A percentile compares a stretch with the other conserved stretches of the same genome.
Evolutionary conservation across 1,140 invertebrate species (phyloP).

Genomic region (Trissolcus basalis): DNA sequence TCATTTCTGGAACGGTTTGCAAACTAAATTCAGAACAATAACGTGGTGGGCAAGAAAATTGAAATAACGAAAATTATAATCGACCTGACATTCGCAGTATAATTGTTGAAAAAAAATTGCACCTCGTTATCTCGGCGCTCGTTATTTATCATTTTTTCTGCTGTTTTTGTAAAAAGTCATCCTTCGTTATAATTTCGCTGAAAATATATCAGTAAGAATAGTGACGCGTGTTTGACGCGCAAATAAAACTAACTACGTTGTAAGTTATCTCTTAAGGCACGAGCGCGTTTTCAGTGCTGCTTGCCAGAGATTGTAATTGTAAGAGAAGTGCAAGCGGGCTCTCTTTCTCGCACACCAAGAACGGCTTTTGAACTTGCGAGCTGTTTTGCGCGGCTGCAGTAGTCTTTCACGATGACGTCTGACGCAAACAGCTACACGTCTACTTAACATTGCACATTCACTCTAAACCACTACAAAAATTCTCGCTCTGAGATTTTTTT

Average conservation of each 20-base stretch:
- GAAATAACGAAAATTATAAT: no score
- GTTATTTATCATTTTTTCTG: constrained; percentile 5
- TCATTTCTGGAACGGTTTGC: no score
- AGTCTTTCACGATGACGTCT: constrained; percentile 33
- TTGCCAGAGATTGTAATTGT: constrained; percentile 28
- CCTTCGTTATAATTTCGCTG: constrained; percentile 4
- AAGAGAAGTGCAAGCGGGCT: constrained; percentile 27
- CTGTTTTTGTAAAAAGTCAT: neutral
- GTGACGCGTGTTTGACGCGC: constrained; percentile 29
- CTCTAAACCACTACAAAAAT: no score
- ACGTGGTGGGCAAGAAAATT: no score
- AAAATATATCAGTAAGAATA: constrained; percentile 27
- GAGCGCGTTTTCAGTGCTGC: constrained; percentile 26
- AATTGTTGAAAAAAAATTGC: constrained; percentile 1
- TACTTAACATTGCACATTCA: no score
- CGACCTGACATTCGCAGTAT: no score
- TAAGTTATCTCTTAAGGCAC: constrained; percentile 22
- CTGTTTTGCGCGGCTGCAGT: constrained; percentile 20
- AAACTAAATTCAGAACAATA: no score
- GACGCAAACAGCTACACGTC: constrained; percentile 27
- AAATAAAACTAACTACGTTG: constrained; percentile 41
- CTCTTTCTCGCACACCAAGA: constrained; percentile 11
- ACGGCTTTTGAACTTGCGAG: constrained; percentile 47
- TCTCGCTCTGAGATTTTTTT: no score
- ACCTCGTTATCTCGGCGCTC: constrained; percentile 5